Evolutionary conservation across 2,113 vertebrate genomes (phyloP).

Genomic region (Pterocles orientalis): DNA sequence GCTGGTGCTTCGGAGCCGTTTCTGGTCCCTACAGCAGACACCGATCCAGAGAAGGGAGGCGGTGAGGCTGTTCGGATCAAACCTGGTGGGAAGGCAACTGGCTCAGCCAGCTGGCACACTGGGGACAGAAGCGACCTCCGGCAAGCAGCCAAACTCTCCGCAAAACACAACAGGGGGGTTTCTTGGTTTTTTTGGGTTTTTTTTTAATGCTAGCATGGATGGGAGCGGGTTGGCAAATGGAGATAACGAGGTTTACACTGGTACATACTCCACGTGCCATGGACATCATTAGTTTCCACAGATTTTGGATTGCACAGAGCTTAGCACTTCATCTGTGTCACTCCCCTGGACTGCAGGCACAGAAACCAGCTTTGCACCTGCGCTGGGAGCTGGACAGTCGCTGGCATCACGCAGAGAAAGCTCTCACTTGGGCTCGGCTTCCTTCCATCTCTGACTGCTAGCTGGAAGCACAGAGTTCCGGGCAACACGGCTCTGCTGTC

Average conservation of each 20-base stretch:
- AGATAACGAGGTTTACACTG: background rate
- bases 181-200: background rate
- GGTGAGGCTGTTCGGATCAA: background rate
- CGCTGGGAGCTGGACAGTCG: background rate
- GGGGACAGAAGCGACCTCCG: background rate
- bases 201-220: background rate
- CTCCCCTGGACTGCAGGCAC: background rate
- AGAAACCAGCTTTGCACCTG: background rate
- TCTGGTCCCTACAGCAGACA: background rate
- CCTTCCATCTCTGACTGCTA: background rate
- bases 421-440: background rate
- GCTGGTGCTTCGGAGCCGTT: background rate
- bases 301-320: background rate
- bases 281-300: accelerated
- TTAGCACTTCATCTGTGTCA: background rate
- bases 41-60: background rate
- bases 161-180: background rate
- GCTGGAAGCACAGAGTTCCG: background rate
- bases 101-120: background rate
- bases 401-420: background rate
- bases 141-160: background rate
- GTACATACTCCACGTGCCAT: background rate
- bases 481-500: background rate
- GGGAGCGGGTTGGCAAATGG: background rate
- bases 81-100: background rate